Conservation (phyloP, 2,113 vertebrate species). For the Pycnonotus jocosus region DNA sequence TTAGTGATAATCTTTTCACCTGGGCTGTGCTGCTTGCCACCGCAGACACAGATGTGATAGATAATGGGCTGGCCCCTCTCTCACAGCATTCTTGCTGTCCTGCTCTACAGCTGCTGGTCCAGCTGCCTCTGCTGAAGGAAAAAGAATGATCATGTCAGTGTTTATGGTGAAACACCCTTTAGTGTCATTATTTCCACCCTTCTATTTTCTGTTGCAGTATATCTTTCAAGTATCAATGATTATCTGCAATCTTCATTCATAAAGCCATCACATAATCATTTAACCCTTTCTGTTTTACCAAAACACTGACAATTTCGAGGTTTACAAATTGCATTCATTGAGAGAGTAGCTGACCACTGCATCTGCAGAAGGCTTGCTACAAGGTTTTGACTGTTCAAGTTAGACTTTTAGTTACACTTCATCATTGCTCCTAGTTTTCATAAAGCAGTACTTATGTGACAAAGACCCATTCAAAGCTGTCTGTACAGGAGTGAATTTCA, state of each 20-base stretch:
- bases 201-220: neutral
- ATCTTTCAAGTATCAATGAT: neutral
- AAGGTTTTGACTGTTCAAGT: neutral
- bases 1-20: neutral
- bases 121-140: neutral
- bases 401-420: neutral
- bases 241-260: neutral
- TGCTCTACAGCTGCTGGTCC: neutral
- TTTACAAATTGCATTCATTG: neutral
- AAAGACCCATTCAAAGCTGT: neutral
- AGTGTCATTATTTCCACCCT: neutral
- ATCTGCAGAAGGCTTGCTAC: neutral
- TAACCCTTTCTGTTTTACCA: neutral
- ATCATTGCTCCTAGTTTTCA: neutral
- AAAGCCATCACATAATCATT: neutral
- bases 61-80: neutral
- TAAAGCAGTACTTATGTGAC: neutral
- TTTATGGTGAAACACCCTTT: neutral
- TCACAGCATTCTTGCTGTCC: neutral
- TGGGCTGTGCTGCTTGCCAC: neutral
- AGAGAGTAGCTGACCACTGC: neutral
- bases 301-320: neutral
- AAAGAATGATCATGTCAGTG: neutral
- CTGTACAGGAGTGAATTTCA: conserved; percentile 5
- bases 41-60: neutral